These are phyloP conservation scores for Apostichopus japonicus DNA, from an alignment of 35 echinoderm and acorn worm genomes.

Conservation along the genomic window DNA sequence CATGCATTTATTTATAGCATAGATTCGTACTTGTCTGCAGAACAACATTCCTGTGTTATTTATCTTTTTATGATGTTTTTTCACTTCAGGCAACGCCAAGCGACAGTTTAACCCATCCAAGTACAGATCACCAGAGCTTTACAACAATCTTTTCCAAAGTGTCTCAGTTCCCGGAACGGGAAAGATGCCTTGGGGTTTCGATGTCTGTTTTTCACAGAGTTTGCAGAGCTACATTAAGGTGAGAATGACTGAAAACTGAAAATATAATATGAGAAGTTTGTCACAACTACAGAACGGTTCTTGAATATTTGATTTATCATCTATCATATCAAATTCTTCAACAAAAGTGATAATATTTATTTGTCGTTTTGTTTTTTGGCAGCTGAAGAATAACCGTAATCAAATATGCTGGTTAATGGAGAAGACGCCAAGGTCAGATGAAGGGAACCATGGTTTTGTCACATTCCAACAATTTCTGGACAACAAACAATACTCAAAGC, in stretches of 20 bases:
- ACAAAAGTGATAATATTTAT: no score
- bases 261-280: no score
- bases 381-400: slow-evolving; percentile 94
- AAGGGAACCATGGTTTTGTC: slow-evolving; percentile 80
- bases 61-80: not conserved
- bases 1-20: no score
- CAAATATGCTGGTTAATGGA: slow-evolving; percentile 93
- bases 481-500: slow-evolving; percentile 87
- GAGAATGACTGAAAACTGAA: not conserved
- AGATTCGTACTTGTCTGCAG: no score
- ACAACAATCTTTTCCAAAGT: slow-evolving; percentile 90
- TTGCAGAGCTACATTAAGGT: slow-evolving; percentile 94
- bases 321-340: no score
- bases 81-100: slow-evolving; percentile 67
- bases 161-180: not conserved
- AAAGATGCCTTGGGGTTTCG: slow-evolving; percentile 55
- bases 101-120: slow-evolving; percentile 86
- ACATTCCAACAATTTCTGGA: slow-evolving; percentile 97
- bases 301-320: no score
- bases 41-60: not conserved
- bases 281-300: no score
- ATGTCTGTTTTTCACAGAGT: slow-evolving; percentile 79
- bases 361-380: not conserved
- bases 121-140: slow-evolving; percentile 78
- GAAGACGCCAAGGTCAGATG: slow-evolving; percentile 49